These are phyloP conservation scores for Tenebrosternarchus preto DNA, from an alignment of 2,113 vertebrate genomes.

Conservation along the genomic window DNA sequence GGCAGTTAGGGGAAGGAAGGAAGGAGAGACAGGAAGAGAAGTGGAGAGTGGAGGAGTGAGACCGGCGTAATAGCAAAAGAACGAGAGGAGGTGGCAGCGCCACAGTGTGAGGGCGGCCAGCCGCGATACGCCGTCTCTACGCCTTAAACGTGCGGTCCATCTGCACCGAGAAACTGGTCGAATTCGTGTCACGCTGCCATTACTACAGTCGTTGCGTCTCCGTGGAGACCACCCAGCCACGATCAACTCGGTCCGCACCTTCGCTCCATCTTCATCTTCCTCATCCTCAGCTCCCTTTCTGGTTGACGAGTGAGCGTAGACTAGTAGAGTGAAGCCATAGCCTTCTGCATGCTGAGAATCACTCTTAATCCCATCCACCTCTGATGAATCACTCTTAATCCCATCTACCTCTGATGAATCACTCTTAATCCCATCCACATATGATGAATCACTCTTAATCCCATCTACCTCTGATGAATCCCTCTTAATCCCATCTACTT, in stretches of 20 bases:
- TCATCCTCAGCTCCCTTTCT: neutral
- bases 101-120: neutral
- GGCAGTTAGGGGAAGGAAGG: neutral
- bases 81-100: neutral
- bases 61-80: neutral
- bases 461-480: too few relatives aligned
- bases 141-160: slow-evolving; percentile 44
- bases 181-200: slow-evolving; percentile 60
- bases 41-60: neutral
- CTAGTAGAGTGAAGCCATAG: too few relatives aligned
- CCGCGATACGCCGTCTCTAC: neutral
- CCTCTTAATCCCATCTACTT: too few relatives aligned
- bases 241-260: slow-evolving; percentile 56
- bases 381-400: too few relatives aligned
- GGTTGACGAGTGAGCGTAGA: too few relatives aligned
- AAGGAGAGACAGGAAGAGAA: neutral
- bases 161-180: slow-evolving; percentile 44
- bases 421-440: too few relatives aligned
- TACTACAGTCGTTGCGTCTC: slow-evolving; percentile 68
- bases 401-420: too few relatives aligned
- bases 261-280: neutral
- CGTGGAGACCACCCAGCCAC: slow-evolving; percentile 61
- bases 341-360: too few relatives aligned
- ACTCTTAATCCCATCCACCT: too few relatives aligned
- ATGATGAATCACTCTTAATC: too few relatives aligned